phyloP scores from a whole-genome alignment of 2,113 vertebrate genomes.

The Tetrax tetrax region DNA sequence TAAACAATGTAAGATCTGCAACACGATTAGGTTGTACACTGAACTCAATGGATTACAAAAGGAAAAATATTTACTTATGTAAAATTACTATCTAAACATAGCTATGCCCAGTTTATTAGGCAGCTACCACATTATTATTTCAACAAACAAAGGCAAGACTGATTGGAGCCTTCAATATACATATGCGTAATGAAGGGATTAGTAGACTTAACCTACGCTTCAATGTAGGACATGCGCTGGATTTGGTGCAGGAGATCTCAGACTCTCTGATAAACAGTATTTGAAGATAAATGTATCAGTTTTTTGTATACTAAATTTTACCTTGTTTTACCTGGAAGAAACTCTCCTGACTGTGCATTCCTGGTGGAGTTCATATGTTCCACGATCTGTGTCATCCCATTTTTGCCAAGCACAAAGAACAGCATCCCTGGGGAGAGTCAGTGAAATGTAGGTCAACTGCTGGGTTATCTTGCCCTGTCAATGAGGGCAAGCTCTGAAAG shows the following conservation, averaged over 20 bases:
- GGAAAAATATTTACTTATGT: background rate
- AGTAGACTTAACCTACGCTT: slow-evolving; percentile 4
- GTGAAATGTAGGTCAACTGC: background rate
- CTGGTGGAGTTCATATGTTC: background rate
- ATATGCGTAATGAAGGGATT: slow-evolving; percentile 17
- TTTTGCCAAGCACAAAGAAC: background rate
- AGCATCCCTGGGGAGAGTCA: background rate
- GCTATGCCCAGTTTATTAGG: background rate
- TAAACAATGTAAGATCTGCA: background rate
- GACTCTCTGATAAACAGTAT: background rate
- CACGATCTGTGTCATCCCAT: background rate
- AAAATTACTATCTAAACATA: slow-evolving; percentile 20
- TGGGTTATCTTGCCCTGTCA: background rate
- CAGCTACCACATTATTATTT: slow-evolving; percentile 37
- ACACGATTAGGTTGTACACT: background rate
- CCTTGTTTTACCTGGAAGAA: slow-evolving; percentile 14
- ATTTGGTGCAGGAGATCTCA: slow-evolving; percentile 22
- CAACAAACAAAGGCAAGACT: slow-evolving; percentile 45
- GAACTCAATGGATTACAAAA: background rate
- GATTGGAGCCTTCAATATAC: slow-evolving; percentile 24
- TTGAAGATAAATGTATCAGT: background rate
- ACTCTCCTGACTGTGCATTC: background rate
- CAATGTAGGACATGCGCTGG: background rate
- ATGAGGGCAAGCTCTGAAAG: background rate
- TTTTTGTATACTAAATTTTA: background rate